These are phyloP conservation scores for Premnoplex brunnescens DNA, from an alignment of 2,797 vertebrate genomes.

Conservation along the genomic window DNA sequence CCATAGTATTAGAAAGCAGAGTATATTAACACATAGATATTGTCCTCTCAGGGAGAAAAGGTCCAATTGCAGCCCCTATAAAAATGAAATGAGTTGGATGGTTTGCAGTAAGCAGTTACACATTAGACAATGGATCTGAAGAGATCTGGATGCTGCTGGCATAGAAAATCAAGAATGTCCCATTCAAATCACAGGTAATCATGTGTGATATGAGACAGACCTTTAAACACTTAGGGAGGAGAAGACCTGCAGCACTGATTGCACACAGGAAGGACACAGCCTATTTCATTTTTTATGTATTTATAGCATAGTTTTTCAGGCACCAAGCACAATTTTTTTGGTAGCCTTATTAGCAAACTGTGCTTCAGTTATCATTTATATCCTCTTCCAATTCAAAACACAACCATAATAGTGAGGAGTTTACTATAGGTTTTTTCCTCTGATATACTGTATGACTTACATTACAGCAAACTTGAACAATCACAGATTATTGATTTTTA, in stretches of 20 bases:
- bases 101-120: conserved; percentile 37
- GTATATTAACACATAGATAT: not conserved
- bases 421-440: not conserved
- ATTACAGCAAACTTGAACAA: not conserved
- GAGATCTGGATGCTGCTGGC: not conserved
- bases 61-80: conserved; percentile 44
- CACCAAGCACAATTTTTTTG: not conserved
- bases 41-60: not conserved
- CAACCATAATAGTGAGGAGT: not conserved
- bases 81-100: conserved; percentile 40
- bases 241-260: not conserved
- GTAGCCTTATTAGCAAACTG: conserved; percentile 20
- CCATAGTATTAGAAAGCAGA: not conserved
- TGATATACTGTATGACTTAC: conserved; percentile 13
- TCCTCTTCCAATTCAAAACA: not conserved
- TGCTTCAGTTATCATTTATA: not conserved
- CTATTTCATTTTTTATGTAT: not conserved
- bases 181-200: conserved; percentile 33
- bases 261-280: not conserved
- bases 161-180: conserved; percentile 36
- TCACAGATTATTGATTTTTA: conserved; percentile 53
- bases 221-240: not conserved
- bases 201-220: conserved; percentile 16
- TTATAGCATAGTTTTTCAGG: not conserved
- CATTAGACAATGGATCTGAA: not conserved